phyloP scores from a whole-genome alignment of 2,888 invertebrate species.

The Oscheius sp. region DNA sequence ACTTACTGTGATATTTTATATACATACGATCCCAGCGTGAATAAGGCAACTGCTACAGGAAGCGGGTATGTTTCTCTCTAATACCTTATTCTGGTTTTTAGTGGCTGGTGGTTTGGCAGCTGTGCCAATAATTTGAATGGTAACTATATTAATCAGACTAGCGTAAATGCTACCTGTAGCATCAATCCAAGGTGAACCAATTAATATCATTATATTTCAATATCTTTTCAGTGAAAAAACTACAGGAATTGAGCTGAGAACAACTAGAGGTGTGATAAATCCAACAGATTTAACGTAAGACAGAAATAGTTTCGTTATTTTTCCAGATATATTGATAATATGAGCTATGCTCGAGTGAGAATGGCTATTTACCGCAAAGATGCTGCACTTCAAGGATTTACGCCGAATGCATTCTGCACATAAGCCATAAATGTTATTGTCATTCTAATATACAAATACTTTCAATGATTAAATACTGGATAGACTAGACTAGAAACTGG shows the following conservation, averaged over 20 bases:
- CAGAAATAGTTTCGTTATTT: neutral
- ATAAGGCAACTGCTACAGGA: neutral
- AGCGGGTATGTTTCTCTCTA: constrained; percentile 1
- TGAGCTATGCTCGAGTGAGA: constrained; percentile 40
- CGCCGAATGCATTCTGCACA: constrained; percentile 4
- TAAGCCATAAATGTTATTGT: too few relatives aligned
- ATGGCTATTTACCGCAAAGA: constrained; percentile 37
- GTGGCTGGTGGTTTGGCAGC: constrained; percentile 55
- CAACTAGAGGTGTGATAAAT: neutral
- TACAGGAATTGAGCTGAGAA: constrained; percentile 6
- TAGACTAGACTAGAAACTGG: too few relatives aligned
- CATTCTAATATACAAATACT: too few relatives aligned
- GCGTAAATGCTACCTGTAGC: neutral
- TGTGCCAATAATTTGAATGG: constrained; percentile 54
- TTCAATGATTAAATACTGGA: too few relatives aligned
- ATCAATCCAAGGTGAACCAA: neutral
- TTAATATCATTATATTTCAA: constrained; percentile 7
- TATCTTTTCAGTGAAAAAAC: neutral
- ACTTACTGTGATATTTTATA: neutral
- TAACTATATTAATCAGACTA: neutral
- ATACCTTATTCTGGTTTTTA: too few relatives aligned
- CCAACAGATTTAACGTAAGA: neutral
- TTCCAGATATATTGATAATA: constrained; percentile 24
- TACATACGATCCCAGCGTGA: neutral
- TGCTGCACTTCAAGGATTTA: neutral